A percentile compares a stretch with the other conserved stretches of the same genome.
These are phyloP conservation scores for Pocillopora grandis DNA, from an alignment of 92 coral and sea anemone genomes.

Conservation along the genomic window DNA sequence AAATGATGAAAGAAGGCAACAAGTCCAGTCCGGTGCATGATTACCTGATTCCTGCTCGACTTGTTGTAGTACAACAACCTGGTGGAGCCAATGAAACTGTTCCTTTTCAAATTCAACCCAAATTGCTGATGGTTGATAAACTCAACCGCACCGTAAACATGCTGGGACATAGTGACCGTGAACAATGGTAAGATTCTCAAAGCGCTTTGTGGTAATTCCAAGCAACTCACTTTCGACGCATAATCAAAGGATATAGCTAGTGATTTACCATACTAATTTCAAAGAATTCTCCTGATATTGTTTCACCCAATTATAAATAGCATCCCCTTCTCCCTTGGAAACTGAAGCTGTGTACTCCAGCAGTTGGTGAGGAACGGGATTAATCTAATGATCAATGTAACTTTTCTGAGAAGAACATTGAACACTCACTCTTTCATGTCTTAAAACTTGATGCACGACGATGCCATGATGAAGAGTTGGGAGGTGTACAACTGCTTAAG, in stretches of 20 bases:
- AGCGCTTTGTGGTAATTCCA: neutral
- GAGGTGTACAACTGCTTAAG: neutral
- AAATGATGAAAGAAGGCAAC: slow-evolving; percentile 63
- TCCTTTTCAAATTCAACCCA: slow-evolving; percentile 71
- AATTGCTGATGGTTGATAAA: slow-evolving; percentile 60
- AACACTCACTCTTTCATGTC: too few relatives aligned
- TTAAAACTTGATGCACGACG: too few relatives aligned
- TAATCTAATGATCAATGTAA: too few relatives aligned
- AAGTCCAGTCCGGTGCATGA: slow-evolving; percentile 44
- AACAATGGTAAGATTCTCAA: slow-evolving; percentile 58
- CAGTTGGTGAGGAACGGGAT: too few relatives aligned
- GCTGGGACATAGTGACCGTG: slow-evolving; percentile 64
- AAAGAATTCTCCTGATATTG: neutral
- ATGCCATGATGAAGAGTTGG: too few relatives aligned
- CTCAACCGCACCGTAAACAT: slow-evolving; percentile 56
- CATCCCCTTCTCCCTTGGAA: too few relatives aligned
- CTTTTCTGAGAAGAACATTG: too few relatives aligned
- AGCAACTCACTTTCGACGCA: too few relatives aligned
- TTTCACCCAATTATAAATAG: too few relatives aligned
- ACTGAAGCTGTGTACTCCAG: too few relatives aligned
- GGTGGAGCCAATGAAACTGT: slow-evolving; percentile 78
- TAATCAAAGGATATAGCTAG: too few relatives aligned
- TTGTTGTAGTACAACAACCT: slow-evolving; percentile 56
- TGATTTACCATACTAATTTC: too few relatives aligned
- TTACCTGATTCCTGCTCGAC: slow-evolving; percentile 61